phyloP scores from a whole-genome alignment of 2,888 invertebrate genomes.

The Heteropelma amictum region DNA sequence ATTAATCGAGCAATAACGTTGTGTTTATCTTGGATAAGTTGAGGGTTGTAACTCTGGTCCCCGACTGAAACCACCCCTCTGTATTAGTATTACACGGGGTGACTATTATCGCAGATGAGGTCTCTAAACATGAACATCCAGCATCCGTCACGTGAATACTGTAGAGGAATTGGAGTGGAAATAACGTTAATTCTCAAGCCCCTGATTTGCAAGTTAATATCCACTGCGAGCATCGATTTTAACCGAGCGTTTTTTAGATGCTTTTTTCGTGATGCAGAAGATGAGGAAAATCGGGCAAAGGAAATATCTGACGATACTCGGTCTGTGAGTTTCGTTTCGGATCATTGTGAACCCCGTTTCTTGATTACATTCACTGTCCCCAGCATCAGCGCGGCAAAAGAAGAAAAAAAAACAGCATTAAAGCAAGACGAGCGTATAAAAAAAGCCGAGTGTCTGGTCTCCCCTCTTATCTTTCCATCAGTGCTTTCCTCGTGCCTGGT shows the following conservation, averaged over 20 bases:
- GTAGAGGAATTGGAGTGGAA: too few species aligned
- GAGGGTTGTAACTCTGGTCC: too few species aligned
- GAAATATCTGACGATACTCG: background rate
- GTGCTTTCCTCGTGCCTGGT: slow-evolving; percentile 4
- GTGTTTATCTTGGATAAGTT: too few species aligned
- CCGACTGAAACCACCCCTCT: too few species aligned
- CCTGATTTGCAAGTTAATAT: too few species aligned
- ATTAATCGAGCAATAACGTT: too few species aligned
- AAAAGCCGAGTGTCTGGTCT: background rate
- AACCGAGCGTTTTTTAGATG: background rate
- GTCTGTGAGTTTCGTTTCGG: slow-evolving; percentile 1
- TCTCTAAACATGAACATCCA: too few species aligned
- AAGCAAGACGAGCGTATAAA: background rate
- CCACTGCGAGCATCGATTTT: too few species aligned
- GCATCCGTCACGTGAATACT: too few species aligned
- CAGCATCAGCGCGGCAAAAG: background rate
- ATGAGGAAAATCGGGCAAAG: background rate
- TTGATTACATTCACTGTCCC: slow-evolving; percentile 5
- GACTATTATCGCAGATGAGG: too few species aligned
- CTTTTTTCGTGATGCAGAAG: background rate
- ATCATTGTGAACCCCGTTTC: background rate
- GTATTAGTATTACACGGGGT: too few species aligned
- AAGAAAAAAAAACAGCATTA: background rate
- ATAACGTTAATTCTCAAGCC: too few species aligned
- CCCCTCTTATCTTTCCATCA: background rate